Percentiles rank a stretch among this genome's conserved stretches.
Conservation (phyloP, 1,140 invertebrate species). For the Tetraneura akinire region DNA sequence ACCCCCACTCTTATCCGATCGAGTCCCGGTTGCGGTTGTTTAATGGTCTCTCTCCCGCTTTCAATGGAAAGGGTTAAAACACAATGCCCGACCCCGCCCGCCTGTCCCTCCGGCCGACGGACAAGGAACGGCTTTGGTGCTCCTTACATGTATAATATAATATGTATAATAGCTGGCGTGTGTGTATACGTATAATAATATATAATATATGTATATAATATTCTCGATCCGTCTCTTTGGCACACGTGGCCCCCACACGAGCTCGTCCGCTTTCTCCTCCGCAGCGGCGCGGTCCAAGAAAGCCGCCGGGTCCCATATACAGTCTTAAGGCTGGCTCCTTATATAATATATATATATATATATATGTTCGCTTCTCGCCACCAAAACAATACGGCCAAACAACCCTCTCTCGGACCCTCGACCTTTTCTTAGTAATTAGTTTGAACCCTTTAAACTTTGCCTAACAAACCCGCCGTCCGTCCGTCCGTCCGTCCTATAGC, state of each 20-base stretch:
- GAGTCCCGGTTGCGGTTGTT: conserved; percentile 44
- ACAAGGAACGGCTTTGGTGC: conserved; percentile 42
- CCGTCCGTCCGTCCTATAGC: neutral
- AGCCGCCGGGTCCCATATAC: conserved; percentile 13
- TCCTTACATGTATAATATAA: neutral
- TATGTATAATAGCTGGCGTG: neutral
- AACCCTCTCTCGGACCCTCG: conserved; percentile 51
- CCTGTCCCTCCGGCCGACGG: neutral
- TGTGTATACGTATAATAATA: neutral
- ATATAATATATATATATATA: no score
- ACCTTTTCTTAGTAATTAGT: conserved; percentile 52
- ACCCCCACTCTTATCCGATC: no score
- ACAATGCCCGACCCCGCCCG: conserved; percentile 22
- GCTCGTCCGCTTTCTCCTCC: neutral
- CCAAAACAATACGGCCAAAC: conserved; percentile 47
- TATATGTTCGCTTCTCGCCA: conserved; percentile 22
- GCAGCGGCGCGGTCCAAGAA: conserved; percentile 30
- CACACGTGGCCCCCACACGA: neutral
- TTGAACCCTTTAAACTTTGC: conserved; percentile 52
- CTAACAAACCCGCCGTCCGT: conserved; percentile 44
- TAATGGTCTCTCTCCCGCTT: conserved; percentile 49
- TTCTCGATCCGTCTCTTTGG: neutral
- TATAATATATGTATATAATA: neutral
- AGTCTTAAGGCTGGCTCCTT: conserved; percentile 45
- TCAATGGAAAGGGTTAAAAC: conserved; percentile 43